Evolutionary conservation across 1,140 invertebrate genomes (phyloP).

Genomic region (Drosophila triauraria): DNA sequence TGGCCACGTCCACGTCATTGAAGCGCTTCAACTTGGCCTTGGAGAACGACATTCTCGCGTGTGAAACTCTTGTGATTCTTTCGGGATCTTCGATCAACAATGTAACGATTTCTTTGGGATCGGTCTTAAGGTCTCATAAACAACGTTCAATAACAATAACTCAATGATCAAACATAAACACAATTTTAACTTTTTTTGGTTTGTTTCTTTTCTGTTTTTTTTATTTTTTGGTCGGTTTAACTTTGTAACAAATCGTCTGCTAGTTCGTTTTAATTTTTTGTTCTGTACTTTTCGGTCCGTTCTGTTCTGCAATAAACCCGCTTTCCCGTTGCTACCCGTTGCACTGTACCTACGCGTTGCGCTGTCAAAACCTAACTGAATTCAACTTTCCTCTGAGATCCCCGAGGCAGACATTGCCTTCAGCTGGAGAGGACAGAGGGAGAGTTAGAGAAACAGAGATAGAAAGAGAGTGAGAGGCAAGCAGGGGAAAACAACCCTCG

Average conservation of each 20-base stretch:
- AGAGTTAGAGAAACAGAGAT: background rate
- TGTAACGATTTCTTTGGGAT: slow-evolving; percentile 33
- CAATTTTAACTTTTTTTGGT: slow-evolving; percentile 55
- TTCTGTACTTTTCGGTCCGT: slow-evolving; percentile 60
- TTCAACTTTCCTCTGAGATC: slow-evolving; percentile 33
- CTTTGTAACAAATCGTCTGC: slow-evolving; percentile 57
- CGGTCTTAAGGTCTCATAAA: slow-evolving; percentile 34
- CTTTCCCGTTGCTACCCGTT: slow-evolving; percentile 66
- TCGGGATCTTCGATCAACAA: slow-evolving; percentile 4
- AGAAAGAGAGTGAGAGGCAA: background rate
- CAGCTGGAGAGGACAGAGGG: background rate
- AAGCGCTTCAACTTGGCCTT: slow-evolving; percentile 85
- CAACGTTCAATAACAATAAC: slow-evolving; percentile 69
- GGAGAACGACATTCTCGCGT: slow-evolving; percentile 74
- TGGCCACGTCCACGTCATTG: slow-evolving; percentile 79
- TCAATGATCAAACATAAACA: slow-evolving; percentile 68
- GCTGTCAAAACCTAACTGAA: slow-evolving; percentile 83
- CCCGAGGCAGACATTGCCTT: slow-evolving; percentile 48
- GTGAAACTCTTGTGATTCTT: slow-evolving; percentile 9
- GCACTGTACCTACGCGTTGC: slow-evolving; percentile 76
- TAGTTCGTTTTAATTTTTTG: slow-evolving; percentile 53
- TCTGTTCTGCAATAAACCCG: slow-evolving; percentile 38
- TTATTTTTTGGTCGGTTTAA: slow-evolving; percentile 23
- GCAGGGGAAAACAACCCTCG: slow-evolving; percentile 58
- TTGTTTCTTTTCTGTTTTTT: background rate